Conservation (phyloP, 2,113 vertebrate species). For the Calonectris borealis region DNA sequence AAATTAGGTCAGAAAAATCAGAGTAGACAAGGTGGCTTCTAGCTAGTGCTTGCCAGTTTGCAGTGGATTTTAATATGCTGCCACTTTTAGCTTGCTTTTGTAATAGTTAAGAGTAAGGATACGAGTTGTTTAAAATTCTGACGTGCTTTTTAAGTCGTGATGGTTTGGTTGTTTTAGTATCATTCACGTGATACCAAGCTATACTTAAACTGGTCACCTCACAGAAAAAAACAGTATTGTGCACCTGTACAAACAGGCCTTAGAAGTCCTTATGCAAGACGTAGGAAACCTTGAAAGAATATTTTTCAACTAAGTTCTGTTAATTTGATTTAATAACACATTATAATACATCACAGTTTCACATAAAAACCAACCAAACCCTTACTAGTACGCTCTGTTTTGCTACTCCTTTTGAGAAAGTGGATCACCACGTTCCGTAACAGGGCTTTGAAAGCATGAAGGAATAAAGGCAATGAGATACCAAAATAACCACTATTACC, state of each 20-base stretch:
- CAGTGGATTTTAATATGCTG: neutral
- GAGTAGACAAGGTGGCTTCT: neutral
- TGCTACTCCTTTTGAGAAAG: neutral
- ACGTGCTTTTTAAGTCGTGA: neutral
- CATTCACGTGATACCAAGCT: neutral
- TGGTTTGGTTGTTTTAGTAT: neutral
- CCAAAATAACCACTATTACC: neutral
- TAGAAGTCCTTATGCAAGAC: neutral
- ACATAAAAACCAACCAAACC: no score
- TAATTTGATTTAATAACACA: neutral
- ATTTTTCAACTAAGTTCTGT: neutral
- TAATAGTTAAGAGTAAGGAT: neutral
- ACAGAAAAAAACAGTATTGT: rapidly evolving
- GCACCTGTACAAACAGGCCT: neutral
- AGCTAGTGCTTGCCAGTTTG: neutral
- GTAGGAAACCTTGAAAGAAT: neutral
- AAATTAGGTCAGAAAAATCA: neutral
- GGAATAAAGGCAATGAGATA: neutral
- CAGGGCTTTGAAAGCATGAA: neutral
- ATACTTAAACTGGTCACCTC: neutral
- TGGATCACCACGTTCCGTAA: neutral
- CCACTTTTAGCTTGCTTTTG: neutral
- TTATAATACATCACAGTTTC: neutral
- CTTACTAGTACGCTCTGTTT: neutral
- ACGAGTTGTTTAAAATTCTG: neutral